Evolutionary conservation across 2,888 invertebrate genomes (phyloP), one percentile per base, ranked within the genome.

Genomic region (Xiphydria camelus): DNA sequence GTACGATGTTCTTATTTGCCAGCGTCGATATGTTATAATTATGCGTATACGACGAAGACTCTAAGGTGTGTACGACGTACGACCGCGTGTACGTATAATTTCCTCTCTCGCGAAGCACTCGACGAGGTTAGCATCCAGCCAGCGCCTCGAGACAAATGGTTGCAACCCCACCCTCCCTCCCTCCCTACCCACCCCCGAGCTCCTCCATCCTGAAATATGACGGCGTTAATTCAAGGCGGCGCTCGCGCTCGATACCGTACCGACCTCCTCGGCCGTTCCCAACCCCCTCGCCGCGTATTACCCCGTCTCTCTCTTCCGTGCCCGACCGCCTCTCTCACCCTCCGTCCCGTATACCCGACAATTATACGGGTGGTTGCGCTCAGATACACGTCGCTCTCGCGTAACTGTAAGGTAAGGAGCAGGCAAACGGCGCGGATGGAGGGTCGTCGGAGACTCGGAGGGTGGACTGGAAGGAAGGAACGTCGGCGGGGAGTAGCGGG

Each of bases 331-430:
- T n/a, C 49, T 52, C 37, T 40, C 33, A 45, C 32, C 21, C 41
- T 9, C 42, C 34, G 17, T 18, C 25, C 14, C 32, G 22, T 29
- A 23, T 26, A 21, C 58, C 61, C 65, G 64, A 66, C 74, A 74
- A 74, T 75, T 74, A 74, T 68, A 69, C 71, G 73, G 65, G 47
- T 70, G 73, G 72, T 64, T 71, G 73, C 68, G 59, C 66, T 64
- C 61, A 53, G 66, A 66, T 73, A 72, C 70, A 65, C 66, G 69
- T 70, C 65, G 63, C 64, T 69, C 67, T 67, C 62, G 61, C 70
- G 70, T 67, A 68, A 71, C 69, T 68, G 66, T 67, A 64, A 64
- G 62, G 60, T 59, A 63, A 62, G 57, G 53, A 47, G 45, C 59
- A 62, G 51, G 55, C 51, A 53, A 59, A 58, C 45, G 46, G 15